phyloP scores from a whole-genome alignment of 30 jellyfish, hydroid and myxozoan genomes.

The Aurelia sp. region DNA sequence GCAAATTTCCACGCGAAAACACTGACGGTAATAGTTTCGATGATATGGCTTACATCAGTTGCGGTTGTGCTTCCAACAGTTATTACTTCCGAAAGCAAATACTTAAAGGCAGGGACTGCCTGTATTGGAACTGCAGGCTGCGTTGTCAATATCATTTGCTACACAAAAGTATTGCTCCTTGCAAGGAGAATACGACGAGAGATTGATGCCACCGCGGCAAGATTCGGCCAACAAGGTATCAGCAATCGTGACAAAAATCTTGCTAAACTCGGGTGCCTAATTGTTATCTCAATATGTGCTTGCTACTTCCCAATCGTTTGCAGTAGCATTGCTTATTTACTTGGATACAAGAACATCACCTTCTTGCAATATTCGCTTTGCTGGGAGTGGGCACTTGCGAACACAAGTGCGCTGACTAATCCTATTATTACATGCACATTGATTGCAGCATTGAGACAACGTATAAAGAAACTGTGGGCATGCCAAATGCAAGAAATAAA shows the following conservation, averaged over 20 bases:
- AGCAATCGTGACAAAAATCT: conserved; percentile 35
- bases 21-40: not conserved
- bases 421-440: conserved; percentile 49
- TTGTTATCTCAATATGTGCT: conserved; percentile 11
- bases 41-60: conserved; percentile 26
- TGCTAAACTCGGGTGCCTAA: conserved; percentile 30
- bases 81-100: not conserved
- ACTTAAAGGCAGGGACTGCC: not conserved
- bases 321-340: not conserved
- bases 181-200: conserved; percentile 50
- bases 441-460: conserved; percentile 21
- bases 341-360: not conserved
- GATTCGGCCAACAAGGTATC: conserved; percentile 21
- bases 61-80: not conserved
- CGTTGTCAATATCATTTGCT: conserved; percentile 9
- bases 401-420: conserved; percentile 44
- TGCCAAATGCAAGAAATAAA: conserved; percentile 1
- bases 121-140: conserved; percentile 30
- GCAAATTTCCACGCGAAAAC: conserved; percentile 8
- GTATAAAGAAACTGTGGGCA: conserved; percentile 3
- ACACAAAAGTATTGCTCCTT: conserved; percentile 13
- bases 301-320: conserved; percentile 36
- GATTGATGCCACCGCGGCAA: conserved; percentile 6
- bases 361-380: conserved; percentile 13
- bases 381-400: conserved; percentile 56